These are phyloP conservation scores for Teleogryllus occipitalis DNA, from an alignment of 1,140 invertebrate species.

Conservation along the genomic window DNA sequence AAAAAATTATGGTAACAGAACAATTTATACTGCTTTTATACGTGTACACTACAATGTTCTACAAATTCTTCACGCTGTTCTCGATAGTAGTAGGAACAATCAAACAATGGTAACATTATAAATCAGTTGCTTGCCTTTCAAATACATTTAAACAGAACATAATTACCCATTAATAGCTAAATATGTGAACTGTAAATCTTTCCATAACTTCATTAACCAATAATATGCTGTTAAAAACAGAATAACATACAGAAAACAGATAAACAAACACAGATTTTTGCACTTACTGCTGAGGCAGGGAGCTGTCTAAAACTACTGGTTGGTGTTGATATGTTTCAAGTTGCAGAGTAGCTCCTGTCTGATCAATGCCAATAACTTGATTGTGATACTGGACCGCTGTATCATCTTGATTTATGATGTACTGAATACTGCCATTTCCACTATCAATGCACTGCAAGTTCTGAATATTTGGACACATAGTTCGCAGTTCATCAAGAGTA, in stretches of 20 bases:
- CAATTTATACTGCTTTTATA: neutral
- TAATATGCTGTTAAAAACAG: neutral
- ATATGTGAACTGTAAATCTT: neutral
- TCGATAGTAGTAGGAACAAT: too few species aligned
- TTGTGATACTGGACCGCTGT: slow-evolving; percentile 10
- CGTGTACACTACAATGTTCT: too few species aligned
- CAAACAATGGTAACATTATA: too few species aligned
- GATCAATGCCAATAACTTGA: slow-evolving; percentile 13
- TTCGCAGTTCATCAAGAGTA: slow-evolving; percentile 10
- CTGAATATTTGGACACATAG: neutral
- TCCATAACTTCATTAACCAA: neutral
- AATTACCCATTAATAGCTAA: too few species aligned
- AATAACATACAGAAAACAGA: neutral
- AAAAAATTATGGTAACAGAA: neutral
- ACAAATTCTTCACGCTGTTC: too few species aligned
- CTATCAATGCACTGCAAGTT: slow-evolving; percentile 7
- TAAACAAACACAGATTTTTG: neutral
- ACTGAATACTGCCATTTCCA: slow-evolving; percentile 7
- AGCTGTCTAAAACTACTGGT: neutral
- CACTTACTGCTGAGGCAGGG: slow-evolving; percentile 6
- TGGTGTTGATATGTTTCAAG: slow-evolving; percentile 7
- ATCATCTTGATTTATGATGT: slow-evolving; percentile 13
- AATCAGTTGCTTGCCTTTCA: too few species aligned
- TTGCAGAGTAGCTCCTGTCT: slow-evolving; percentile 10
- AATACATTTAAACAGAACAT: too few species aligned